Evolutionary conservation across 2,888 invertebrate genomes (phyloP).

Genomic region (Sinhomidia bicolor): DNA sequence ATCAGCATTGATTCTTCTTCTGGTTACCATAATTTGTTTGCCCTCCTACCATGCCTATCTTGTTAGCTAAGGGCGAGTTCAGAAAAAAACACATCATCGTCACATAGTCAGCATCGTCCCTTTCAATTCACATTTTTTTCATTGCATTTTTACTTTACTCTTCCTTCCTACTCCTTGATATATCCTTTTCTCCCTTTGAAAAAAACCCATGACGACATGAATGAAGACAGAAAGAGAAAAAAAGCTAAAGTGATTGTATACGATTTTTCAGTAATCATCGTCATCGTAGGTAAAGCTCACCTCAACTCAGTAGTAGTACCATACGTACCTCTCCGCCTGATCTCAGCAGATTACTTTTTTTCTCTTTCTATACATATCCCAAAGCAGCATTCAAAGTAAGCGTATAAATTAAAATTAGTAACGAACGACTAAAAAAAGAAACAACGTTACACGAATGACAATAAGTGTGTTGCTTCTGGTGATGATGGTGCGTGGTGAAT

Average conservation of each 20-base stretch:
- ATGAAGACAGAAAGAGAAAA: background rate
- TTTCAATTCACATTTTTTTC: constrained; percentile 1
- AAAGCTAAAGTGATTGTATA: background rate
- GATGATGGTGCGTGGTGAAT: background rate
- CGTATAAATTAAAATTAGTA: constrained; percentile 23
- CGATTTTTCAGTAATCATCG: background rate
- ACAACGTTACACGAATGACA: too few species aligned
- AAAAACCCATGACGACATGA: constrained; percentile 27
- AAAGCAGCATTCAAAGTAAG: too few species aligned
- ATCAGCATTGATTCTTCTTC: background rate
- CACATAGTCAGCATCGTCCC: background rate
- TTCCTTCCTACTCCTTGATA: constrained; percentile 56
- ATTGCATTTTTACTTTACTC: constrained; percentile 52
- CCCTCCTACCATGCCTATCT: constrained; percentile 30
- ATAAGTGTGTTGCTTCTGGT: too few species aligned
- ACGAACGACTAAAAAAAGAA: background rate
- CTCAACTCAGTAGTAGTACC: background rate
- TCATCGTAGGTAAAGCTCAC: background rate
- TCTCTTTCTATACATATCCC: too few species aligned
- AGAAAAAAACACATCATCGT: constrained; percentile 7
- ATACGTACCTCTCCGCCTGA: background rate
- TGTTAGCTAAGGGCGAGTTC: constrained; percentile 30
- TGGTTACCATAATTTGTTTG: constrained; percentile 35
- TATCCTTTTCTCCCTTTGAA: constrained; percentile 9
- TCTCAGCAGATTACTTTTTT: too few species aligned